Conservation (phyloP, 2,888 invertebrate genomes). For the Scaptomyza reducta region DNA sequence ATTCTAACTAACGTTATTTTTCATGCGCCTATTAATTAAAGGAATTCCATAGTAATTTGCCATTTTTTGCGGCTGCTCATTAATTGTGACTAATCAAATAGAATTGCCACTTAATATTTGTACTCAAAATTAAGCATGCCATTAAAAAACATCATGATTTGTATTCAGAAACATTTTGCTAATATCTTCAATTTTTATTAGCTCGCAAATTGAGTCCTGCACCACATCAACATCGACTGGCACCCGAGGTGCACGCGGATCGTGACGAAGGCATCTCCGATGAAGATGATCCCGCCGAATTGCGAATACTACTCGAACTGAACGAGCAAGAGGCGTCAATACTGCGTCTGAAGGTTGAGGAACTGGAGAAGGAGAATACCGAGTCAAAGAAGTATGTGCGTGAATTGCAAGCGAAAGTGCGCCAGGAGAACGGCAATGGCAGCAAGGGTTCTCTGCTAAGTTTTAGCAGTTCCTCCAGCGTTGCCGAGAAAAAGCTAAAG, state of each 20-base stretch:
- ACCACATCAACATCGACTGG: slow-evolving; percentile 87
- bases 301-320: slow-evolving; percentile 93
- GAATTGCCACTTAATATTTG: slow-evolving; percentile 15
- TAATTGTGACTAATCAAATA: slow-evolving; percentile 45
- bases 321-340: slow-evolving; percentile 95
- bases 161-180: not conserved
- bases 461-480: slow-evolving; percentile 58
- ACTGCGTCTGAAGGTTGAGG: slow-evolving; percentile 92
- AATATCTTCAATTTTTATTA: slow-evolving; percentile 61
- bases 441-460: slow-evolving; percentile 61
- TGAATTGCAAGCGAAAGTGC: slow-evolving; percentile 90
- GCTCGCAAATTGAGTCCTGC: slow-evolving; percentile 90
- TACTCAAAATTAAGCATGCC: slow-evolving; percentile 25
- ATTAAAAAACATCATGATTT: not conserved
- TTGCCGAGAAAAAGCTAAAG: slow-evolving; percentile 84
- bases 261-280: slow-evolving; percentile 91
- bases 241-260: slow-evolving; percentile 88
- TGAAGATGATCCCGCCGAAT: slow-evolving; percentile 92
- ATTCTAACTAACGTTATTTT: slow-evolving; percentile 52
- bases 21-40: slow-evolving; percentile 64
- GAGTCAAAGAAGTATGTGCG: slow-evolving; percentile 90
- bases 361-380: slow-evolving; percentile 91
- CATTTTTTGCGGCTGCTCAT: slow-evolving; percentile 86
- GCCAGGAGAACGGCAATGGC: slow-evolving; percentile 57
- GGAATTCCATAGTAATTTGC: slow-evolving; percentile 71